Evolutionary conservation across 2,113 vertebrate species (phyloP).

Genomic region (Crotalus helleri): DNA sequence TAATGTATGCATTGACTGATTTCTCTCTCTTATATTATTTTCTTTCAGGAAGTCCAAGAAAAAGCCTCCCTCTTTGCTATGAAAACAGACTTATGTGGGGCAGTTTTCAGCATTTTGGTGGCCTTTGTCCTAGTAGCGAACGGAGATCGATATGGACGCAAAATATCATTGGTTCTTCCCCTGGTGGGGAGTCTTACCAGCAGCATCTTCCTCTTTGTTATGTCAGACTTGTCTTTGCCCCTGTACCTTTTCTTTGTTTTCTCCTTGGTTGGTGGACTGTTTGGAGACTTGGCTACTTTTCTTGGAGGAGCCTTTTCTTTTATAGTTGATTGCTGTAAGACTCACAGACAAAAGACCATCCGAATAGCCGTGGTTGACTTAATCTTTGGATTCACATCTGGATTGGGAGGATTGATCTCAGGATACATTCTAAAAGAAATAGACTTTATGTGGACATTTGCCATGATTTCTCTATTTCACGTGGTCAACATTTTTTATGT

Average conservation of each 20-base stretch:
- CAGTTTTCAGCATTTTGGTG: conserved; percentile 81
- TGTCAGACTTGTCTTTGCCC: conserved; percentile 80
- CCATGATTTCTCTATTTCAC: conserved; percentile 68
- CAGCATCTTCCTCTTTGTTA: conserved; percentile 64
- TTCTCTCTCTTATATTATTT: conserved; percentile 9
- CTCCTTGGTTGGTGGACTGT: conserved; percentile 75
- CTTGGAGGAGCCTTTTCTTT: conserved; percentile 89
- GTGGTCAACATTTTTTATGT: conserved; percentile 78
- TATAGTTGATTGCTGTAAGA: conserved; percentile 80
- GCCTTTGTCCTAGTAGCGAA: conserved; percentile 87
- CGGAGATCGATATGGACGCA: conserved; percentile 86
- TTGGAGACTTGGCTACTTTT: conserved; percentile 84
- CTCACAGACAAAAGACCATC: conserved; percentile 79
- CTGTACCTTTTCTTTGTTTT: conserved; percentile 78
- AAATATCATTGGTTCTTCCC: conserved; percentile 82
- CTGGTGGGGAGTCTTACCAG: conserved; percentile 75
- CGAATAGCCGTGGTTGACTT: conserved; percentile 89
- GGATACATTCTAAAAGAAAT: conserved; percentile 84
- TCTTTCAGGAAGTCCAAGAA: conserved; percentile 85
- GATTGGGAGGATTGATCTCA: conserved; percentile 79
- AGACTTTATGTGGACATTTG: conserved; percentile 87
- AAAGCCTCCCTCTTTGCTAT: conserved; percentile 82
- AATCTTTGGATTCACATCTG: conserved; percentile 83
- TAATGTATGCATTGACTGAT: not conserved
- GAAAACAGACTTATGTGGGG: conserved; percentile 78